Evolutionary conservation across 2,888 invertebrate species (phyloP), one percentile per base, ranked within the genome.

Genomic region (Tenthredo notha): DNA sequence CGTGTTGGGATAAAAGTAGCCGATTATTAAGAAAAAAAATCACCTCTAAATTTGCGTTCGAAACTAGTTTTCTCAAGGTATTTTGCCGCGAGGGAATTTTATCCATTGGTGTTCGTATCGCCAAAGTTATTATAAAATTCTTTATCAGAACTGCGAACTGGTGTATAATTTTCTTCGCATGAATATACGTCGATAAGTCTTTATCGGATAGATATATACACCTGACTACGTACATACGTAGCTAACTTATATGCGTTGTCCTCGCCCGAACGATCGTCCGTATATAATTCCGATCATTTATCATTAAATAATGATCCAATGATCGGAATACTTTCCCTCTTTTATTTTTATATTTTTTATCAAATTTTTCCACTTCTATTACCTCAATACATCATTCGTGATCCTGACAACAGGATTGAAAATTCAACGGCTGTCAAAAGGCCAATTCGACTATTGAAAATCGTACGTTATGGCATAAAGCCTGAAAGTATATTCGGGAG

Each of bases 121-220:
- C 18, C 21, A 25, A 74, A 43, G 21, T 74, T 74, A 74, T 43
- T n/a, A 40, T 43, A 43, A 40, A n/a, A 74, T 40, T 74, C 43
- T 74, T 10, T 21, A 74, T 74, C 72, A 74, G 72, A 40, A 21
- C n/a, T n/a, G n/a, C n/a, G n/a, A 40, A 25, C 43, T 21, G 21
- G 40, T 43, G 72, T 74, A 74, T 74, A 74, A 74, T 74, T 74
- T 74, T 74, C 43, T 10, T 9, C 72, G 67, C 40, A 74, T 43
- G 72, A 74, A 74, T 74, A 74, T 74, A 74, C 72, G 40, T 43
- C 72, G 43, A 74, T 74, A 74, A 40, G 40, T 74, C 43, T 74
- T 67, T 67, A 18, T 12, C 67, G 15, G 29, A 67, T 67, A 33
- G 6, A 33, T 12, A 67, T 29, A 67, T 18, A 4, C 18, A 18